A percentile compares a stretch with the other conserved stretches of the same genome.
Evolutionary conservation across 2,113 vertebrate genomes (phyloP).

Genomic region (Zosterops hypoxanthus): DNA sequence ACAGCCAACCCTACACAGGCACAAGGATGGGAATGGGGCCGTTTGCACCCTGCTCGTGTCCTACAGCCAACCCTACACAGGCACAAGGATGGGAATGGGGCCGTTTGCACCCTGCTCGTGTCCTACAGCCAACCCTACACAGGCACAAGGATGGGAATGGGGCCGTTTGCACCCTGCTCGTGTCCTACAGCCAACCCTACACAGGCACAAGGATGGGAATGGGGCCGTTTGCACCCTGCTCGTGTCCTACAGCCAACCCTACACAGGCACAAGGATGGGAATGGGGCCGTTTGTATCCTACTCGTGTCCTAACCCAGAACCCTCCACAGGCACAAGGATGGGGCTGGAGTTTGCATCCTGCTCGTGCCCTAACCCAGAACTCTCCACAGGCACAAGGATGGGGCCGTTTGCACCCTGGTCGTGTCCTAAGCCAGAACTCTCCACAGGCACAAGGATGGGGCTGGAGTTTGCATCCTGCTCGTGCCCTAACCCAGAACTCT

Average conservation of each 20-base stretch:
- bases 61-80: fast-evolving
- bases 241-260: neutral
- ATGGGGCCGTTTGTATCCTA: too few relatives aligned
- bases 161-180: neutral
- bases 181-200: fast-evolving
- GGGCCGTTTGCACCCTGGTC: too few relatives aligned
- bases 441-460: too few relatives aligned
- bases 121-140: neutral
- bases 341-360: too few relatives aligned
- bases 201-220: neutral
- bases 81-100: neutral
- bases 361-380: neutral
- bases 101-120: fast-evolving
- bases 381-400: fast-evolving
- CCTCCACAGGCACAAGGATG: neutral
- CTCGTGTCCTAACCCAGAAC: neutral
- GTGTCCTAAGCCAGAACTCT: too few relatives aligned
- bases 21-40: neutral
- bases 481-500: neutral
- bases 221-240: too few relatives aligned
- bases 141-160: neutral
- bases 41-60: too few relatives aligned
- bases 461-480: too few relatives aligned
- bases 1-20: neutral
- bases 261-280: too few relatives aligned